phyloP scores from a whole-genome alignment of 1,140 invertebrate genomes.

The Belonocnema kinseyi region DNA sequence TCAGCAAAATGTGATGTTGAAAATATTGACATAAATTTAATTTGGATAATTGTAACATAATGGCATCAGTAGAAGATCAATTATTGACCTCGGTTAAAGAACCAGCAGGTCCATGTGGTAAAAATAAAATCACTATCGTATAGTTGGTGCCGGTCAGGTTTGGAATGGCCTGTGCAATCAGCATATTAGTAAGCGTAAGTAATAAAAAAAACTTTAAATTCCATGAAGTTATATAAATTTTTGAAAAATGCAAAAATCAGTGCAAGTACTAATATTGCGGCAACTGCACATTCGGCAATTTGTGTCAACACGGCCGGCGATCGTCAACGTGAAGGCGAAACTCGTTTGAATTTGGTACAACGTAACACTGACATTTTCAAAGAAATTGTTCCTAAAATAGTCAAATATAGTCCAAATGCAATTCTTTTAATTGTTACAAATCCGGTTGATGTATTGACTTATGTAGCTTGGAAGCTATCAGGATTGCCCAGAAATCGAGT shows the following conservation, averaged over 20 bases:
- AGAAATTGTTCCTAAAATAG: constrained; percentile 86
- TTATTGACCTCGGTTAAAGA: constrained; percentile 72
- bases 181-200: constrained; percentile 87
- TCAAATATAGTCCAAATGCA: constrained; percentile 90
- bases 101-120: constrained; percentile 68
- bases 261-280: constrained; percentile 87
- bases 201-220: constrained; percentile 28
- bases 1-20: too few species aligned
- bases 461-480: constrained; percentile 94
- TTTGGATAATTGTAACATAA: constrained; percentile 48
- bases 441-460: constrained; percentile 93
- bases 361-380: constrained; percentile 94
- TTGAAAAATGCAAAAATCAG: constrained; percentile 87
- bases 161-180: constrained; percentile 94
- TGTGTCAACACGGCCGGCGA: constrained; percentile 93
- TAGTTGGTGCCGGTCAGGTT: constrained; percentile 94
- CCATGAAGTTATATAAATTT: constrained; percentile 73
- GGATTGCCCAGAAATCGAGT: constrained; percentile 90
- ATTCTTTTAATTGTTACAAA: constrained; percentile 93
- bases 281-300: constrained; percentile 86
- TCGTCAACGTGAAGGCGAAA: constrained; percentile 91
- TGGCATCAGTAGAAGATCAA: constrained; percentile 69
- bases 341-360: constrained; percentile 88
- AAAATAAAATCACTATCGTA: constrained; percentile 88
- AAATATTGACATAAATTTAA: too few species aligned